A percentile compares a stretch with the other conserved stretches of the same genome.
phyloP scores from a whole-genome alignment of 2,797 vertebrate genomes.

The Falco columbarius region DNA sequence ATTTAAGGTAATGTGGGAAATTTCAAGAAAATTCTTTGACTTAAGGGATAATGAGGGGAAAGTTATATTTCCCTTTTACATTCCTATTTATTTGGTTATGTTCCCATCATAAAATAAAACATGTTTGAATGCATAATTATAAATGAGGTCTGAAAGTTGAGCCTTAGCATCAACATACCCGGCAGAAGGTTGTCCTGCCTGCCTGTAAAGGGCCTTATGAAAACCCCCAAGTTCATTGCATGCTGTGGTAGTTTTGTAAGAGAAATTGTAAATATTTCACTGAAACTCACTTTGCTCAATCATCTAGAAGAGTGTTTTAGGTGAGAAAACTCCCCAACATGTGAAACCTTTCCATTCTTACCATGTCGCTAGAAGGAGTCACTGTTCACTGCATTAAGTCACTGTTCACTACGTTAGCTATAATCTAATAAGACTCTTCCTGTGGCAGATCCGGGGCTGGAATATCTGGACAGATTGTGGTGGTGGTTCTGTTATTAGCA shows the following conservation, averaged over 20 bases:
- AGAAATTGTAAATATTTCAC: not conserved
- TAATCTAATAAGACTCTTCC: slow-evolving; percentile 2
- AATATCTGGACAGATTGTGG: slow-evolving; percentile 16
- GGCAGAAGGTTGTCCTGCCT: not conserved
- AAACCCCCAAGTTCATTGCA: not conserved
- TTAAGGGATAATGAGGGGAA: not conserved
- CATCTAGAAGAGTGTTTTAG: not conserved
- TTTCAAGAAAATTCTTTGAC: not conserved
- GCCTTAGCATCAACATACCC: not conserved
- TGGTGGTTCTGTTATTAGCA: slow-evolving; percentile 43
- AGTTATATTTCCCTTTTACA: not conserved
- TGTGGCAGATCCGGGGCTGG: not conserved
- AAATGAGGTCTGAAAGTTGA: not conserved
- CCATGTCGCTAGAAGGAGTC: not conserved
- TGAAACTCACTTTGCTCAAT: not conserved
- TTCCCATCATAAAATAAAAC: not conserved
- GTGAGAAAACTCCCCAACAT: not conserved
- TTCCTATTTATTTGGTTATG: not conserved
- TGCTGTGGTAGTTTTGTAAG: not conserved
- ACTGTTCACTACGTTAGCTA: not conserved
- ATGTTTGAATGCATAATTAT: not conserved
- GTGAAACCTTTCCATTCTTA: not conserved
- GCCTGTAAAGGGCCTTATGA: not conserved
- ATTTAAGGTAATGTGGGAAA: not conserved
- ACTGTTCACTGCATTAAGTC: not conserved